These are phyloP conservation scores for Botia kubotai DNA, from an alignment of 2,797 vertebrate genomes.

Conservation along the genomic window DNA sequence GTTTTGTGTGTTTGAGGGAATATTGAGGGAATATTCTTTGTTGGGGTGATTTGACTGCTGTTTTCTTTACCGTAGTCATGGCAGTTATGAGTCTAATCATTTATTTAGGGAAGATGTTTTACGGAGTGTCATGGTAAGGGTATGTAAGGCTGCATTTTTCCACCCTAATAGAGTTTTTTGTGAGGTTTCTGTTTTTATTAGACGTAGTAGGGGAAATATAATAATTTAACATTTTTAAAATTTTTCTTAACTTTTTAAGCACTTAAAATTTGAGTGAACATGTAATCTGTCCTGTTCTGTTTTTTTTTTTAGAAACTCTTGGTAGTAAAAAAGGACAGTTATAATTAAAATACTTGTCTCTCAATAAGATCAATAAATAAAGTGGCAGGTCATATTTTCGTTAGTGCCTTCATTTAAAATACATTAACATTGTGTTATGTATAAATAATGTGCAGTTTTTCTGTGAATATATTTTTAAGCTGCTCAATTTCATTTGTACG, in stretches of 20 bases:
- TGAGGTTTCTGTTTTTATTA: not conserved
- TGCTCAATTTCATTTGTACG: too few relatives aligned
- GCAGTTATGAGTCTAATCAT: slow-evolving; percentile 59
- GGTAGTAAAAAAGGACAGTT: too few relatives aligned
- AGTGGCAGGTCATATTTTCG: not conserved
- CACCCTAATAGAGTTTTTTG: not conserved
- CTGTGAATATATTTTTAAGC: not conserved
- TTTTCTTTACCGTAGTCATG: slow-evolving; percentile 47
- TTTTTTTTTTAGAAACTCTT: too few relatives aligned
- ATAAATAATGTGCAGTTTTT: not conserved
- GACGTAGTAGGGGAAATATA: not conserved
- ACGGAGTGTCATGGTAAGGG: slow-evolving; percentile 14
- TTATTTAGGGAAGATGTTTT: slow-evolving; percentile 54
- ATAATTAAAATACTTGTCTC: too few relatives aligned
- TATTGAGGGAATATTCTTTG: slow-evolving; percentile 51
- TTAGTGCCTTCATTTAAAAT: not conserved
- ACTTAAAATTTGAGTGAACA: not conserved
- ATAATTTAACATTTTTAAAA: not conserved
- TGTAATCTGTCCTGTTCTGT: too few relatives aligned
- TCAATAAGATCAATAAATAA: not conserved
- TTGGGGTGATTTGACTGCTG: slow-evolving; percentile 36
- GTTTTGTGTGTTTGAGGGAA: slow-evolving; percentile 48
- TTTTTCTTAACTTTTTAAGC: not conserved
- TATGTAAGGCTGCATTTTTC: slow-evolving; percentile 13
- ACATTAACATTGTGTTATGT: not conserved